phyloP scores from a whole-genome alignment of 2,113 vertebrate genomes.

The Megaleporinus macrocephalus region DNA sequence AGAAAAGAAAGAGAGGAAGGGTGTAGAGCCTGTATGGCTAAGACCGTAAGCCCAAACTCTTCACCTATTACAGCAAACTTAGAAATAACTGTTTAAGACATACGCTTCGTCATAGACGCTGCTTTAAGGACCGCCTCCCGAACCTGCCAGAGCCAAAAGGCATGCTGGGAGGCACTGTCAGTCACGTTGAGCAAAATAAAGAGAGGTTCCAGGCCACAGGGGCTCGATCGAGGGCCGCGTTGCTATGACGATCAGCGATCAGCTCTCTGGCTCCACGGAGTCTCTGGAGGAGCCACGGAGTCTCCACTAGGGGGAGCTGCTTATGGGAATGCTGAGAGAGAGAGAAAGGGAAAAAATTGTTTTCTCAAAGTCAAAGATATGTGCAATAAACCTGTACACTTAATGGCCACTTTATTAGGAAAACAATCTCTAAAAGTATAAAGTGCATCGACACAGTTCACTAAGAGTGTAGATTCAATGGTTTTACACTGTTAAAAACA shows the following conservation, averaged over 20 bases:
- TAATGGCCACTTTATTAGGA: no score
- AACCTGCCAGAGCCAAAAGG: slow-evolving; percentile 6
- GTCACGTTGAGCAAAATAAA: slow-evolving; percentile 3
- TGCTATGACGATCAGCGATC: neutral
- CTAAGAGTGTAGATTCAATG: no score
- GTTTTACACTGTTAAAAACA: no score
- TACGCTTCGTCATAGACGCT: neutral
- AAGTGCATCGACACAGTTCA: no score
- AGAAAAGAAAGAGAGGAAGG: slow-evolving; percentile 5
- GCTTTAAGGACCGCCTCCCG: neutral
- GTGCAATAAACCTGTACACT: no score
- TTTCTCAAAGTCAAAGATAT: no score
- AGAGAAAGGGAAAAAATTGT: neutral
- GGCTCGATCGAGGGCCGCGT: neutral
- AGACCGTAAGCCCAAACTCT: slow-evolving; percentile 1
- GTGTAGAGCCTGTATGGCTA: slow-evolving; percentile 10
- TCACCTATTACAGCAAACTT: neutral
- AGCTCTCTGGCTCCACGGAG: neutral
- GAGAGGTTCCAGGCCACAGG: neutral
- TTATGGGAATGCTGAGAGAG: slow-evolving; percentile 67
- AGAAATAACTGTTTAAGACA: slow-evolving; percentile 1
- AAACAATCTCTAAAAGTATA: no score
- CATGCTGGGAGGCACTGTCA: slow-evolving; percentile 14
- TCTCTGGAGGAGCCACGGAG: slow-evolving; percentile 41
- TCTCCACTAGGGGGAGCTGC: slow-evolving; percentile 68